Evolutionary conservation across 2,888 invertebrate species (phyloP).

Genomic region (Ectobius pallidus): DNA sequence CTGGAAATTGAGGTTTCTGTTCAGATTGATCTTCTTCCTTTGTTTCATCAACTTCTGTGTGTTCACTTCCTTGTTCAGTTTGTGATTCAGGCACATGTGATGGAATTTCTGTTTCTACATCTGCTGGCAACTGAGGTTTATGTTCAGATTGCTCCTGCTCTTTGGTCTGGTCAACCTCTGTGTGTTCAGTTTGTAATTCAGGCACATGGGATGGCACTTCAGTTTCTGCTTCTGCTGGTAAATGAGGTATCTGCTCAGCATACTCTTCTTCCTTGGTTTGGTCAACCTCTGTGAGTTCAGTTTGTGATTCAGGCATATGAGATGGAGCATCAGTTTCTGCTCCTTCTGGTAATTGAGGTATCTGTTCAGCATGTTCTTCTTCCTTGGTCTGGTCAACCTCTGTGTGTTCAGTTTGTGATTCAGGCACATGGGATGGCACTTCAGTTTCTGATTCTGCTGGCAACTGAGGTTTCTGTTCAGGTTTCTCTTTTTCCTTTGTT

Average conservation of each 20-base stretch:
- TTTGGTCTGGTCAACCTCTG: too few relatives aligned
- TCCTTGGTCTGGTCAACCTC: too few relatives aligned
- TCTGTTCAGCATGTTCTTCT: neutral
- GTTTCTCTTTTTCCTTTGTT: constrained; percentile 19
- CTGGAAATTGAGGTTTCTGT: constrained; percentile 26
- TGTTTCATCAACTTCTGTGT: neutral
- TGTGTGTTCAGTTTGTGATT: constrained; percentile 26
- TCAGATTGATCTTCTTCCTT: neutral
- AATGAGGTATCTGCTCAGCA: constrained; percentile 22
- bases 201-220: constrained; percentile 14
- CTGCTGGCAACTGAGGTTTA: neutral
- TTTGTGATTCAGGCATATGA: neutral
- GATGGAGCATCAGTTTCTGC: constrained; percentile 12
- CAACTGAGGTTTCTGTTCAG: constrained; percentile 22
- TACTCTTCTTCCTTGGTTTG: constrained; percentile 19
- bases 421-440: constrained; percentile 25
- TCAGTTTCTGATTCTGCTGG: neutral
- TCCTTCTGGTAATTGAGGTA: constrained; percentile 19
- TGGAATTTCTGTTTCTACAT: too few relatives aligned
- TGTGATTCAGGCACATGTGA: neutral
- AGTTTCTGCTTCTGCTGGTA: neutral
- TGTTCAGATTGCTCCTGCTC: neutral
- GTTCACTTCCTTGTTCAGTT: constrained; percentile 29
- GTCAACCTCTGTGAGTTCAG: constrained; percentile 42
- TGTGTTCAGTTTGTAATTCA: constrained; percentile 31